phyloP scores from a whole-genome alignment of 2,113 vertebrate genomes.

The Phrynosoma platyrhinos region DNA sequence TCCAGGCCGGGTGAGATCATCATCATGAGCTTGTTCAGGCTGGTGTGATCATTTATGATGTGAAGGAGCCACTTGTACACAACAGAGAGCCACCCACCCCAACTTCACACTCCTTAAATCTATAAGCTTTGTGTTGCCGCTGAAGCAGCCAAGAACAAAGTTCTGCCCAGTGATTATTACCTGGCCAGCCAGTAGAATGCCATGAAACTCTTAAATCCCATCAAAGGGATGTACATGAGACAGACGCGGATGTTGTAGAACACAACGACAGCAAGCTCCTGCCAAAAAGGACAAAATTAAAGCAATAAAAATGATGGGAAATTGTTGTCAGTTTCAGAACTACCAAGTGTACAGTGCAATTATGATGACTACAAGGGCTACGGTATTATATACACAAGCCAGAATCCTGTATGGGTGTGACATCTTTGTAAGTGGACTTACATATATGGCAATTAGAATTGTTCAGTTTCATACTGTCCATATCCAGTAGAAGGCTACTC shows the following conservation, averaged over 20 bases:
- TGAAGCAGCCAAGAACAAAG: neutral
- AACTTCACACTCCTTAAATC: neutral
- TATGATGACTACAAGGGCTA: neutral
- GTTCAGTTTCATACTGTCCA: neutral
- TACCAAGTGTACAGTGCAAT: neutral
- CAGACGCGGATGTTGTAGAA: constrained; percentile 58
- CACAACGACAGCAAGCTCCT: constrained; percentile 39
- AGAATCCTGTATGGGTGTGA: neutral
- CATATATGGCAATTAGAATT: neutral
- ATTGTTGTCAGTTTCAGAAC: neutral
- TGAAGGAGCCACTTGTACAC: neutral
- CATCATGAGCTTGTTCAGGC: neutral
- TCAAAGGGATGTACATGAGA: constrained; percentile 69
- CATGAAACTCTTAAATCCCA: constrained; percentile 71
- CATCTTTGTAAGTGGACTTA: neutral
- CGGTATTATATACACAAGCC: neutral
- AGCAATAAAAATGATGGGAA: rapidly evolving
- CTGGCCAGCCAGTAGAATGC: constrained; percentile 65
- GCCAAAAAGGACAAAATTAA: neutral
- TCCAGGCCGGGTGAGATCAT: neutral
- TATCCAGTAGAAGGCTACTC: no score
- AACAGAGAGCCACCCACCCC: neutral
- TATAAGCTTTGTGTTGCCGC: neutral
- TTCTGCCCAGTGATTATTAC: constrained; percentile 38
- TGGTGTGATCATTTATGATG: neutral